A percentile compares a stretch with the other conserved stretches of the same genome.
These are phyloP conservation scores for Zosterops pallidus DNA, from an alignment of 2,113 vertebrate genomes.

Conservation along the genomic window DNA sequence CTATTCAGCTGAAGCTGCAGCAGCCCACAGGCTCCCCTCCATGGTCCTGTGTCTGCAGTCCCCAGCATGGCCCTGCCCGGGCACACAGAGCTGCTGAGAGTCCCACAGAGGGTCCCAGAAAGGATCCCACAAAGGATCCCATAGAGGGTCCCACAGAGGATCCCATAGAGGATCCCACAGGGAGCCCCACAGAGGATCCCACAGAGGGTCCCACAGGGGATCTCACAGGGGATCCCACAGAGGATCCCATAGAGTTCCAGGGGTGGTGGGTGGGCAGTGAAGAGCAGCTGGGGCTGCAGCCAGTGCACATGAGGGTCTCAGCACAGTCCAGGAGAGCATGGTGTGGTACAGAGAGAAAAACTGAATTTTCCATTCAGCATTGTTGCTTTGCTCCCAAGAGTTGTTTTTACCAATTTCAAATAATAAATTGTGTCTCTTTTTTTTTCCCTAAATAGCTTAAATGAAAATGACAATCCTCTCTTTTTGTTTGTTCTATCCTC, in stretches of 20 bases:
- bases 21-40: background rate
- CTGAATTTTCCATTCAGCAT: too few species aligned
- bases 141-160: background rate
- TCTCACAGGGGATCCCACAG: background rate
- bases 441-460: background rate
- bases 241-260: background rate
- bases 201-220: background rate
- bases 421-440: background rate
- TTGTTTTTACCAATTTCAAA: background rate
- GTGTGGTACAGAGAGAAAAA: background rate
- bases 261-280: accelerated
- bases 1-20: background rate
- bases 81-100: background rate
- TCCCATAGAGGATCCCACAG: background rate
- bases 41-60: accelerated
- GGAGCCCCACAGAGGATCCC: background rate
- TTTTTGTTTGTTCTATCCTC: background rate
- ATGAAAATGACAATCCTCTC: background rate
- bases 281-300: background rate
- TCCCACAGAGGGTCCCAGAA: background rate
- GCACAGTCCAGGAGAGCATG: accelerated
- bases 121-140: background rate
- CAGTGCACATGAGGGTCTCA: accelerated
- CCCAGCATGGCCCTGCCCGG: accelerated
- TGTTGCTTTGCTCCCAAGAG: background rate